Percentiles rank a stretch among this genome's conserved stretches.
Conservation (phyloP, 2,113 vertebrate genomes). For the Lepus americanus region DNA sequence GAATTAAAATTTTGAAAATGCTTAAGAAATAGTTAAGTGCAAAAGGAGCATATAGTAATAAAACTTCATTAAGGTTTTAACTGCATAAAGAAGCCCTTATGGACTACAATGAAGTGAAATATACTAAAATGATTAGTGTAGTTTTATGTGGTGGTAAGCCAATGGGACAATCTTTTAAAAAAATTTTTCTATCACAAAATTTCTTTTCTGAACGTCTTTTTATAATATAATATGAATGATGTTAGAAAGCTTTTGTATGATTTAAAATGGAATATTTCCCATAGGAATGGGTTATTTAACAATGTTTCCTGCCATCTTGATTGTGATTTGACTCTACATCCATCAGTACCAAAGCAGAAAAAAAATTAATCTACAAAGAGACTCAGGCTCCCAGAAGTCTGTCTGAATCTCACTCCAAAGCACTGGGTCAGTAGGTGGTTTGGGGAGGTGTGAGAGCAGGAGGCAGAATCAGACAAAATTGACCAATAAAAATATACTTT, state of each 20-base stretch:
- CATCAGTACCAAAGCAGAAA: not conserved
- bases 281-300: slow-evolving; percentile 14
- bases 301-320: not conserved
- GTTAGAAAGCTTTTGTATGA: not conserved
- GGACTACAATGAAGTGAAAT: not conserved
- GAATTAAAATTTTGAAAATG: slow-evolving; percentile 36
- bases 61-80: not conserved
- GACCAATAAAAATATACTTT: not conserved
- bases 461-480: not conserved
- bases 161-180: not conserved
- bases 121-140: not conserved
- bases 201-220: slow-evolving; percentile 29
- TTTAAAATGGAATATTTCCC: not conserved
- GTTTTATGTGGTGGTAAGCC: not conserved
- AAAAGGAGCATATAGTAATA: not conserved
- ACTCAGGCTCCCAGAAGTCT: not conserved
- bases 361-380: not conserved
- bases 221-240: not conserved
- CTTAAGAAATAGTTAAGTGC: not conserved
- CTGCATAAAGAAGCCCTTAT: not conserved
- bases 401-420: not conserved
- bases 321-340: not conserved
- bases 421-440: not conserved
- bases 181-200: not conserved
- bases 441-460: not conserved